Evolutionary conservation across 2,797 vertebrate species (phyloP).

Genomic region (Vespertilio murinus): DNA sequence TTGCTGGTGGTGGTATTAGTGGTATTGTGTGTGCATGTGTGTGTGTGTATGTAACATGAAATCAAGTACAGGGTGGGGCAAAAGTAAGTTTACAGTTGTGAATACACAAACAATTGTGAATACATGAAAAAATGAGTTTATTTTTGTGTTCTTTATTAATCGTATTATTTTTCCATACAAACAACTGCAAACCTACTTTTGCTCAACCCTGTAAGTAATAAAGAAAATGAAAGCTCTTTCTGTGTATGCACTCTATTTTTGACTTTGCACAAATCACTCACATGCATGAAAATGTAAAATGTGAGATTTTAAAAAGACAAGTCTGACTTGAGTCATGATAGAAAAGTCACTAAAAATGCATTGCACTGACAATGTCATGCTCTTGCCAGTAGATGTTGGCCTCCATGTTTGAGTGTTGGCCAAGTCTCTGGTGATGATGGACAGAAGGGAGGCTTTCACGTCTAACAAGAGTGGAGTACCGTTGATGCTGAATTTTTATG

Average conservation of each 20-base stretch:
- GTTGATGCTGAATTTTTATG: not conserved
- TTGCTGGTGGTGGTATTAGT: not conserved
- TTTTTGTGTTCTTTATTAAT: too few species aligned
- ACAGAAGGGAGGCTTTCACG: not conserved
- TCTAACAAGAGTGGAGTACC: not conserved
- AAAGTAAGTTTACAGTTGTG: too few species aligned
- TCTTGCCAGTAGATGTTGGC: not conserved
- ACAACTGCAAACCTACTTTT: too few species aligned
- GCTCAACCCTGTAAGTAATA: not conserved
- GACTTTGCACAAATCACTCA: not conserved
- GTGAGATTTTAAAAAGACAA: not conserved
- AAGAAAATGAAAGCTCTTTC: not conserved
- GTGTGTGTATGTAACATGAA: too few species aligned
- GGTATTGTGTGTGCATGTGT: too few species aligned
- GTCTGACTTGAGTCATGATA: not conserved
- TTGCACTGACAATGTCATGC: slow-evolving; percentile 9
- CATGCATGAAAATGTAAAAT: not conserved
- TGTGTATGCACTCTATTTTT: not conserved
- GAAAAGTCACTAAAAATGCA: not conserved
- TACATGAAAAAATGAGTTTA: too few species aligned
- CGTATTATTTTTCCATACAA: too few species aligned
- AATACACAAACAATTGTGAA: too few species aligned
- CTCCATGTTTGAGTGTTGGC: not conserved
- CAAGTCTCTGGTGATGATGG: not conserved
- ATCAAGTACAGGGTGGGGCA: too few species aligned